These are phyloP conservation scores for Chrysopilus asiliformis DNA, from an alignment of 2,888 invertebrate species.

Conservation along the genomic window DNA sequence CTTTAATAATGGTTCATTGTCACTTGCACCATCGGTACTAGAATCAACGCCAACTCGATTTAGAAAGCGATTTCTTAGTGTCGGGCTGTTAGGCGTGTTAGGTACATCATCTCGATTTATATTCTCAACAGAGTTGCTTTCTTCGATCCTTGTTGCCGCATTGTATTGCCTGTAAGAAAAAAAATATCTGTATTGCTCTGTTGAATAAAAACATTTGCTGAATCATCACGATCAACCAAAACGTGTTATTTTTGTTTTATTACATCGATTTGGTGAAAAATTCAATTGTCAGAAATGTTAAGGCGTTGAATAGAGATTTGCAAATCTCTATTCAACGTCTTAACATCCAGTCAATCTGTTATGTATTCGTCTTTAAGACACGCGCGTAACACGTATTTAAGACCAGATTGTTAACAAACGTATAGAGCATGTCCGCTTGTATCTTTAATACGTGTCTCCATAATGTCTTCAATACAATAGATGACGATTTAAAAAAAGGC, in stretches of 20 bases:
- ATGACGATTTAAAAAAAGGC: too few species aligned
- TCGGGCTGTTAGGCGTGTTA: conserved; percentile 3
- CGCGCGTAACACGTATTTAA: too few species aligned
- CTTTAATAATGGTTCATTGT: conserved; percentile 13
- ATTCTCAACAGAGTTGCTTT: conserved; percentile 15
- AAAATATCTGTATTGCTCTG: background rate
- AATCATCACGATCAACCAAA: background rate
- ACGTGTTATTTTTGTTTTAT: background rate
- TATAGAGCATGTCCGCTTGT: too few species aligned
- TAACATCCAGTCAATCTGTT: too few species aligned
- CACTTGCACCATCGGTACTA: conserved; percentile 6
- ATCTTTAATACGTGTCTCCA: too few species aligned
- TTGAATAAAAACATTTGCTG: background rate
- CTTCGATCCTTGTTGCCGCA: conserved; percentile 8
- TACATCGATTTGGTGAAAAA: too few species aligned
- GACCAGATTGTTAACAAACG: too few species aligned
- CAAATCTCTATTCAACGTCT: background rate
- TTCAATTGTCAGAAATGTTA: too few species aligned
- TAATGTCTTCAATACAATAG: too few species aligned
- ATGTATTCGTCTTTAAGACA: too few species aligned
- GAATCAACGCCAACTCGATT: conserved; percentile 12
- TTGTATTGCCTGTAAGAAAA: conserved; percentile 6
- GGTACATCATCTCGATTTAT: conserved; percentile 11
- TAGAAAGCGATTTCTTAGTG: conserved; percentile 13
- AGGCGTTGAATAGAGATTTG: background rate